phyloP scores from a whole-genome alignment of 2,888 invertebrate species.

The Lacanobia oleracea region DNA sequence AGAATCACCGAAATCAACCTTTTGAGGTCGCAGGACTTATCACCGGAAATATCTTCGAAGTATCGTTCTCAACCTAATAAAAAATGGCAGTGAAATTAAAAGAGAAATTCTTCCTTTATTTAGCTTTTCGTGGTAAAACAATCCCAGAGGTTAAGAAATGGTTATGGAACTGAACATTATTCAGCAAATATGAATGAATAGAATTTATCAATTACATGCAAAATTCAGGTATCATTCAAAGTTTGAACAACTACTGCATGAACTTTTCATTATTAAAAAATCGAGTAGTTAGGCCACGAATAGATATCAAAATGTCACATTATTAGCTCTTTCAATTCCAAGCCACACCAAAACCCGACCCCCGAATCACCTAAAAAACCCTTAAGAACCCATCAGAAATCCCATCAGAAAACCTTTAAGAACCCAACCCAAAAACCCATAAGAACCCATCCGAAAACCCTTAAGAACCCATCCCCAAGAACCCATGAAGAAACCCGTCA shows the following conservation, averaged over 20 bases:
- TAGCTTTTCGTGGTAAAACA: too few relatives aligned
- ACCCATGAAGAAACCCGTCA: constrained; percentile 2
- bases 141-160: too few relatives aligned
- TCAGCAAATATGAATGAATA: too few relatives aligned
- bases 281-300: not conserved
- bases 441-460: constrained; percentile 12
- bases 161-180: too few relatives aligned
- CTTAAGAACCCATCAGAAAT: constrained; percentile 7
- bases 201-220: too few relatives aligned
- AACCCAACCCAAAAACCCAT: not conserved
- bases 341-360: constrained; percentile 32
- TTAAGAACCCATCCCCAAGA: constrained; percentile 4
- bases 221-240: too few relatives aligned
- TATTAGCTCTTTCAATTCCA: constrained; percentile 37
- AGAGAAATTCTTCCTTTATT: not conserved
- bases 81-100: constrained; percentile 37
- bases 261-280: not conserved
- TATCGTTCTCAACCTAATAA: not conserved
- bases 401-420: not conserved
- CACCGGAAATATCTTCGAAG: not conserved
- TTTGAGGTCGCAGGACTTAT: not conserved
- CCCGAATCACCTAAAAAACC: constrained; percentile 6
- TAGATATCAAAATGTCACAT: not conserved
- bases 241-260: too few relatives aligned
- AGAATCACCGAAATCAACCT: constrained; percentile 5